Evolutionary conservation across 2,113 vertebrate species (phyloP).

Genomic region (Phalacrocorax pelagicus): DNA sequence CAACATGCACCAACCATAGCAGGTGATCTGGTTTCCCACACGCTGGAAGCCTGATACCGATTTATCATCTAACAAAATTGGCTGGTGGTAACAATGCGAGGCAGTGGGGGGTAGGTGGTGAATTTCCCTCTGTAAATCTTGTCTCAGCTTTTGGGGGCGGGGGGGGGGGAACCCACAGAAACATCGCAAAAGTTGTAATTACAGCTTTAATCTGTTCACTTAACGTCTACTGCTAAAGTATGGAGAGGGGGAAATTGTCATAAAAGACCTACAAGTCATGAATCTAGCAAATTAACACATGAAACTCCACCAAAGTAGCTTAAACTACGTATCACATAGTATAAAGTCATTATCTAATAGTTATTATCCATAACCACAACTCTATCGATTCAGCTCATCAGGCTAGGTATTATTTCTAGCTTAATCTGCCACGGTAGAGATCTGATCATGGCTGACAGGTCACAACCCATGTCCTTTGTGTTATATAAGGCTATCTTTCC

Average conservation of each 20-base stretch:
- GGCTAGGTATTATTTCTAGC: background rate
- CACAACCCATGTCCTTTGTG: background rate
- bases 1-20: background rate
- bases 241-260: background rate
- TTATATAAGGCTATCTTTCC: background rate
- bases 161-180: background rate
- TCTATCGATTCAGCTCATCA: background rate
- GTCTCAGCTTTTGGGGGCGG: background rate
- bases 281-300: background rate
- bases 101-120: background rate
- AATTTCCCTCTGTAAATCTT: background rate
- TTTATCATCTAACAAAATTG: background rate
- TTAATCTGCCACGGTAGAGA: background rate
- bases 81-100: background rate
- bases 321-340: accelerated
- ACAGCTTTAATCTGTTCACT: background rate
- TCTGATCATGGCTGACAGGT: background rate
- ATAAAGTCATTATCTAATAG: background rate
- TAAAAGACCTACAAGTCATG: background rate
- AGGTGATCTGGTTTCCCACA: background rate
- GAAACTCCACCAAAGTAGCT: background rate
- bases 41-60: background rate
- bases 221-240: background rate
- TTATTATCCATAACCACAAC: background rate
- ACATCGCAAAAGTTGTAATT: background rate